Base-by-base conservation (phyloP, 2,797 vertebrate genomes). In the Poeciliopsis gracilis region DNA sequence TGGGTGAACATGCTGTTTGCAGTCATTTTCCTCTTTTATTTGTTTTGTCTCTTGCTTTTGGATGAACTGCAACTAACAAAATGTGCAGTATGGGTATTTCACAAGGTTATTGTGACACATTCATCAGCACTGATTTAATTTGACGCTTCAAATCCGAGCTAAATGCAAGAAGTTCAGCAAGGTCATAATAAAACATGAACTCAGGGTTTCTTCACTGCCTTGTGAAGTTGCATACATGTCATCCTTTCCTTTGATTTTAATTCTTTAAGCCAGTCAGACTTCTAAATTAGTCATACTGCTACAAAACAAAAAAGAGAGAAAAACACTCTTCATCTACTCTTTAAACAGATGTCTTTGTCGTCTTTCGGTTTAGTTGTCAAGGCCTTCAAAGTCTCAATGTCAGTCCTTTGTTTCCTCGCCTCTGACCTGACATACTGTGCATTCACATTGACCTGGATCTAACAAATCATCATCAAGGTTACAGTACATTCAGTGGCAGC, bases 381-480 rank as follows among this genome's bases (percentile, higher is more conserved):
- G 0, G 11, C 41, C 55, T 77, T 77, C 25, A 38, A 28, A 36
- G 8, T 41, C 38, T 80, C 4, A 36, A 53, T 75, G 55, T 9
- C 13, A 10, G 67, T 47, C 12, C 30, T 70, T 16, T 0, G 9
- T 72, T 73, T 15, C 30, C 41, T 59, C 33, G 0, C 3, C 36
- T 49, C 36, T 20, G 41, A 51, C 47, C 83, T 77, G 73, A 81
- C 57, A 41, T 45, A 66, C 30, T 80, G 45, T 66, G 72, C 72
- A 49, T 77, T 84, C 79, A 38, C 75, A 76, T 33, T 89, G 69
- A 88, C 75, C 55, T 77, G 80, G 12, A 77, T 82, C 83, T 82
- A 69, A 45, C 85, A 80, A 79, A 85, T 89, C 77, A 85, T 81
- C 79, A 80, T 89, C 85, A 86, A 82, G 82, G 88, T 88, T 88